These are phyloP conservation scores for Acromyrmex charruanus DNA, from an alignment of 1,140 invertebrate species.

Conservation along the genomic window DNA sequence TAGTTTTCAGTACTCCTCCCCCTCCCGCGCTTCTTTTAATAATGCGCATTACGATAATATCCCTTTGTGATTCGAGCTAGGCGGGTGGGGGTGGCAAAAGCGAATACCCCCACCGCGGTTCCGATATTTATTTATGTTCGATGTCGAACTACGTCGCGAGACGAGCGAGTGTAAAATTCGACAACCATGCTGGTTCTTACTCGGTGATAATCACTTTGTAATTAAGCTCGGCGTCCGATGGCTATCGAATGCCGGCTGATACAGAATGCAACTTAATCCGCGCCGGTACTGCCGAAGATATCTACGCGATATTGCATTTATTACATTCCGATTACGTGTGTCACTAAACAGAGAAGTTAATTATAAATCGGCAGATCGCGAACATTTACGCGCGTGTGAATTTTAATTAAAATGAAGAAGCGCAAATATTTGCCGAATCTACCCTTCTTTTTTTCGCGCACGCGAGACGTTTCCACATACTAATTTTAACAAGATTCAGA, in stretches of 20 bases:
- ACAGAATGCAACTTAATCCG: slow-evolving; percentile 24
- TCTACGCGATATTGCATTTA: slow-evolving; percentile 55
- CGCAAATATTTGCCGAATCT: slow-evolving; percentile 69
- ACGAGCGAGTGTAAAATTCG: slow-evolving; percentile 26
- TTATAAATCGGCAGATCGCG: slow-evolving; percentile 67
- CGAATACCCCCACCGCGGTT: slow-evolving; percentile 4
- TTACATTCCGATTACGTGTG: slow-evolving; percentile 64
- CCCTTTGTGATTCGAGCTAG: slow-evolving; percentile 47
- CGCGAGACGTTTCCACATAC: neutral
- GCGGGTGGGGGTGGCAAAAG: neutral
- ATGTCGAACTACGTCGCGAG: neutral
- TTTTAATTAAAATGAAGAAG: slow-evolving; percentile 74
- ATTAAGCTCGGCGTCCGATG: slow-evolving; percentile 17
- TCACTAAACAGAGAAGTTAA: slow-evolving; percentile 63
- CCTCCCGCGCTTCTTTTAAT: slow-evolving; percentile 54
- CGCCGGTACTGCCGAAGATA: slow-evolving; percentile 17
- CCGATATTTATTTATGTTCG: slow-evolving; percentile 55
- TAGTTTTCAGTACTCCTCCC: slow-evolving; percentile 67
- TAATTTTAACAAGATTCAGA: slow-evolving; percentile 59
- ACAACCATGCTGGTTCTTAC: neutral
- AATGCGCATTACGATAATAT: slow-evolving; percentile 64
- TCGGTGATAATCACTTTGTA: slow-evolving; percentile 45
- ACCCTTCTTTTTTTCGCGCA: slow-evolving; percentile 11
- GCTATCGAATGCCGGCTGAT: slow-evolving; percentile 9
- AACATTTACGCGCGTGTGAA: slow-evolving; percentile 47